These are phyloP conservation scores for Drosophila trichaetosa DNA, from an alignment of 2,888 invertebrate species.

Conservation along the genomic window DNA sequence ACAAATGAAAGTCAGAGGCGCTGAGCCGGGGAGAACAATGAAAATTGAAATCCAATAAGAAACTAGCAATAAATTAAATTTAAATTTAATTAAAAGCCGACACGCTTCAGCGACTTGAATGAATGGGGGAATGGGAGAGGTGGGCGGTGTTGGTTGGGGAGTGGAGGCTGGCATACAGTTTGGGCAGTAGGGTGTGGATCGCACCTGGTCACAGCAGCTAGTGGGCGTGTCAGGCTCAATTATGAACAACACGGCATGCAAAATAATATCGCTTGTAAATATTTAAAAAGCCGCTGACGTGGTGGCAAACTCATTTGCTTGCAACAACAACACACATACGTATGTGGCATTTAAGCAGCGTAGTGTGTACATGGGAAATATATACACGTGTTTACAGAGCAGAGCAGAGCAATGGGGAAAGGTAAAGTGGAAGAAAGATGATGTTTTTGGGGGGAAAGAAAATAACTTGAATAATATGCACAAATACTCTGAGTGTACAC, in stretches of 20 bases:
- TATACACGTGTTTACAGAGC: conserved; percentile 52
- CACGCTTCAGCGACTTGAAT: conserved; percentile 22
- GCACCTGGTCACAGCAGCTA: conserved; percentile 56
- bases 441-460: conserved; percentile 48
- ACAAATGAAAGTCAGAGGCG: conserved; percentile 62
- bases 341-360: conserved; percentile 28
- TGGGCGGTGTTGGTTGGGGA: background rate
- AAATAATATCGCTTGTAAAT: conserved; percentile 74
- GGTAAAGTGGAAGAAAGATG: conserved; percentile 21
- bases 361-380: conserved; percentile 69
- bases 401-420: background rate
- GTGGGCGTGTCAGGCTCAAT: conserved; percentile 50
- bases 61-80: conserved; percentile 71
- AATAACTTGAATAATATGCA: conserved; percentile 64
- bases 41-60: conserved; percentile 51
- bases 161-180: background rate
- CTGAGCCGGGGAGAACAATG: conserved; percentile 39
- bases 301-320: conserved; percentile 65
- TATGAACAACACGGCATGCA: conserved; percentile 38
- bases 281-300: conserved; percentile 57
- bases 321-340: conserved; percentile 44
- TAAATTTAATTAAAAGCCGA: conserved; percentile 71
- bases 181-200: conserved; percentile 10
- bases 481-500: conserved; percentile 43
- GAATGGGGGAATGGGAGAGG: too few species aligned